Evolutionary conservation across 2,113 vertebrate genomes (phyloP), one percentile per base, ranked within the genome.

Genomic region (Willisornis vidua): DNA sequence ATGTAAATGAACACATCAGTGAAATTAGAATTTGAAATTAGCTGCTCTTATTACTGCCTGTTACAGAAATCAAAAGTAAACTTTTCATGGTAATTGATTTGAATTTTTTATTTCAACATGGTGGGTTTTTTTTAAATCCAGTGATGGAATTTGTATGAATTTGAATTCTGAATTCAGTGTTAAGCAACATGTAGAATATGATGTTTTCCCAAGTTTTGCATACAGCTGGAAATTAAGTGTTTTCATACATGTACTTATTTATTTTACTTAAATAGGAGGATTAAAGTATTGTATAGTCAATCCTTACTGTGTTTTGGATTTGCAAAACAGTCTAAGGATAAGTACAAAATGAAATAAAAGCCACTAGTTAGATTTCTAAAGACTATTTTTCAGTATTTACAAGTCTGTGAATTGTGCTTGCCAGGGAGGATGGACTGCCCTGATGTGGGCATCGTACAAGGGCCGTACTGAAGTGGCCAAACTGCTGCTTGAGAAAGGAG

Each of bases 371-470:
- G 6, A 19, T 82, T 94, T 76, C 51, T 85, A 22, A 66, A 61
- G 46, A 49, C 18, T 67, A 7, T 68, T 77, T 63, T 78, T 35
- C 15, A 39, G 3, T n/a, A 85, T 90, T 89, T 14, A 25, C n/a
- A 7, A 59, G 49, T 68, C 31, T 45, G 41, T 85, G 3, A 20
- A 19, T 80, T 91, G 16, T 90, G 10, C 16, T 87, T 76, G 18
- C 39, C 74, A 99, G 99, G 99, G 99, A 55, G 99, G 99, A 14
- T 99, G 99, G 99, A 99, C 98, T 17, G 98, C 99, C 45, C 98
- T 99, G 43, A 99, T 99, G 99, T 99, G 99, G 99, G 98, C 98
- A 3, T 98, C 99, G 2, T 99, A 99, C 67, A 99, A 99, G 97
- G 99, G 99, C 55, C 97, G 98, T 23, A 98, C 98, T 0, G 99